Conservation (phyloP, 2,888 invertebrate genomes). For the Griposia aprilina region DNA sequence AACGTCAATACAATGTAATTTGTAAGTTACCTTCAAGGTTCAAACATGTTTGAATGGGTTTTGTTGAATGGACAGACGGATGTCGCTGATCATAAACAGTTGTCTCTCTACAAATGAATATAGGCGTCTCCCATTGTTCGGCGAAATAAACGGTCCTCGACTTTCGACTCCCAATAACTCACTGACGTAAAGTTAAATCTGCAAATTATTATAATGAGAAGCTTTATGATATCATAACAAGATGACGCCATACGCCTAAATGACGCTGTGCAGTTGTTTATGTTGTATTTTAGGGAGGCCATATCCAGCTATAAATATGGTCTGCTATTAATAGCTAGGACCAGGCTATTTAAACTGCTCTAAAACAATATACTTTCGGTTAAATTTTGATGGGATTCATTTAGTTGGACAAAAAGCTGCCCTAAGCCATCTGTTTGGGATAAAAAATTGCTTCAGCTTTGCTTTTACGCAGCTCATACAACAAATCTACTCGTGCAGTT, state of each 20-base stretch:
- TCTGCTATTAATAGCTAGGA: background rate
- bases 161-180: constrained; percentile 14
- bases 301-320: background rate
- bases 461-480: background rate
- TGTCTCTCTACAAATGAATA: constrained; percentile 1
- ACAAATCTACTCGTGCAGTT: constrained; percentile 29
- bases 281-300: background rate
- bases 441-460: background rate
- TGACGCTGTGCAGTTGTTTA: background rate
- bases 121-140: constrained; percentile 36
- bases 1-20: constrained; percentile 21
- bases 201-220: background rate
- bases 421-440: background rate
- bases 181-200: constrained; percentile 12
- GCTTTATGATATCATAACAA: background rate
- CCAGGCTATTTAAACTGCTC: background rate
- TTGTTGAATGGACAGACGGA: constrained; percentile 28
- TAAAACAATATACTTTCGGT: background rate
- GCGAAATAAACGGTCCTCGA: constrained; percentile 21
- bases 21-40: constrained; percentile 8
- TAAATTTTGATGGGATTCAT: background rate
- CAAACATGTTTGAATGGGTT: constrained; percentile 22
- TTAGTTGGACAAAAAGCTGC: background rate
- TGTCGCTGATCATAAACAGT: constrained; percentile 17
- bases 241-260: background rate